Base-by-base conservation (phyloP, 1,140 invertebrate genomes). In the Macrobrachium rosenbergii region DNA sequence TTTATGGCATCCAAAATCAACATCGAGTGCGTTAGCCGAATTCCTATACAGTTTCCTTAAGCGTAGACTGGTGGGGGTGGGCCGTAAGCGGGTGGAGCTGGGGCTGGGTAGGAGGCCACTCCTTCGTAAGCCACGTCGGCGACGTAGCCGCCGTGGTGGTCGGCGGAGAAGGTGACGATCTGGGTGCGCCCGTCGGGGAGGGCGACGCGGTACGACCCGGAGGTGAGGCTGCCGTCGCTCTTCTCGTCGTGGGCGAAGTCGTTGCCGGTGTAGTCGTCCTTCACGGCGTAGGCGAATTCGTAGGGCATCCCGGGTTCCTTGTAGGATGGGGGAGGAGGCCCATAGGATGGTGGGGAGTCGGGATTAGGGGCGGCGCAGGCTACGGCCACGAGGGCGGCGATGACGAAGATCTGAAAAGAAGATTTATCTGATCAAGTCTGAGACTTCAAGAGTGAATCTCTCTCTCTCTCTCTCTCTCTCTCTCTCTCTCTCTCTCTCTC, bases 191-290 rank as follows among this genome's bases (percentile, higher is more conserved):
- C 72, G 72, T 75, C 82, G 73, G 82, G 82, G 37, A 84, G 82
- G 52, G 62, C 6, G 28, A 72, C 82, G 45, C 75, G 45, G 82
- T 84, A 84, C 17, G 82, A 84, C 59, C 82, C 82, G 59, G 73
- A 77, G 60, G 82, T 84, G 59, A 84, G 12, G 11, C n/a, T 43
- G 11, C 82, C 82, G 73, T 84, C 82, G 60, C 82, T 84, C 19
- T 64, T 84, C 73, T 84, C 82, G 73, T 84, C 73, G 60, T 84
- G 82, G 60, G 19, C 73, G 73, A 84, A 84, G 82, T 84, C 82
- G 73, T 84, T 84, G 73, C 82, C 82, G 82, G 73, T 77, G 82
- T 84, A 84, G 82, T 84, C 82, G 73, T 84, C 82, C 82, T 78
- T 84, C 60, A 84, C 82, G 82, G 82, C 82, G 72, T 83, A 83